phyloP scores from a whole-genome alignment of 2,888 invertebrate species.

The Augochlorella aurata region DNA sequence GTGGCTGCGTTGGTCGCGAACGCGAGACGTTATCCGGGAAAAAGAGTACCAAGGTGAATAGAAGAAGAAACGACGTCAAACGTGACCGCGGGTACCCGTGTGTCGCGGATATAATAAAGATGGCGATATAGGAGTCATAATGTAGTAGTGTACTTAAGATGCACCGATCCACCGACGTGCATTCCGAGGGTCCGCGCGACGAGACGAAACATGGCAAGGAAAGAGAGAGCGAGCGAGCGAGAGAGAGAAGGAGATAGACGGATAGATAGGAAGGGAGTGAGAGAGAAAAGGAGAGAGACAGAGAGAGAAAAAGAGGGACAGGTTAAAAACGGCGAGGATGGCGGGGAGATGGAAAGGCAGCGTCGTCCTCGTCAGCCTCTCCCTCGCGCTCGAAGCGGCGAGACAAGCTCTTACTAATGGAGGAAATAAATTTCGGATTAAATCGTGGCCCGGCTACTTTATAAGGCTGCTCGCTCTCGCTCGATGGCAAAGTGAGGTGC shows the following conservation, averaged over 20 bases:
- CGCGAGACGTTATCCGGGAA: constrained; percentile 2
- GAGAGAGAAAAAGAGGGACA: constrained; percentile 41
- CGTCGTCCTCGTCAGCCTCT: constrained; percentile 78
- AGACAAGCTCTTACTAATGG: constrained; percentile 82
- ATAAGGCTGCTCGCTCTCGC: constrained; percentile 79
- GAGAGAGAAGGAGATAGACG: background rate
- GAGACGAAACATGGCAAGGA: constrained; percentile 19
- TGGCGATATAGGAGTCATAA: constrained; percentile 81
- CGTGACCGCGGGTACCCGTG: constrained; percentile 68
- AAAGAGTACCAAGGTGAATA: constrained; percentile 56
- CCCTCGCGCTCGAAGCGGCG: constrained; percentile 77
- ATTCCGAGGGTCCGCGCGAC: constrained; percentile 77
- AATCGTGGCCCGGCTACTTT: constrained; percentile 82
- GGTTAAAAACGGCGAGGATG: constrained; percentile 61
- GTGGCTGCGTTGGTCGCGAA: background rate
- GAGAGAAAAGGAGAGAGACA: constrained; percentile 10
- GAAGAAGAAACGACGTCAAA: constrained; percentile 72
- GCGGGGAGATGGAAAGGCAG: constrained; percentile 62
- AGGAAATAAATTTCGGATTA: constrained; percentile 82
- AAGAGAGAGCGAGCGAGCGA: constrained; percentile 31
- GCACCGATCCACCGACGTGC: constrained; percentile 74
- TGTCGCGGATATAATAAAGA: constrained; percentile 80
- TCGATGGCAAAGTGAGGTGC: constrained; percentile 70
- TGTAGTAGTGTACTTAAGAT: constrained; percentile 77
- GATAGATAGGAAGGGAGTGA: constrained; percentile 15